Evolutionary conservation across 2,113 vertebrate species (phyloP).

Genomic region (Anhinga rufa): DNA sequence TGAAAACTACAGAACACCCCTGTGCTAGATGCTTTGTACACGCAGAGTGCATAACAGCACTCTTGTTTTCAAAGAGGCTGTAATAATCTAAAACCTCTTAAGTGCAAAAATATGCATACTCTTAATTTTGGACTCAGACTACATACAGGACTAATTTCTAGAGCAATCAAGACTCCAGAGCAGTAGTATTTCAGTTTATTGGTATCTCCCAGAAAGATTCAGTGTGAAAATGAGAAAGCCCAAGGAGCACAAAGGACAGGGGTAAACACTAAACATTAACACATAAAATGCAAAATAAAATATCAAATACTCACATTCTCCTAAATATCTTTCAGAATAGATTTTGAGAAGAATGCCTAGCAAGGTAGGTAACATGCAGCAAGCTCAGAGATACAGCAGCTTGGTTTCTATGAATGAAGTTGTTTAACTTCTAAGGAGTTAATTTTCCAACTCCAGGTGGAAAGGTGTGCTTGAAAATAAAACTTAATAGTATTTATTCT

Average conservation of each 20-base stretch:
- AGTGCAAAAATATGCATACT: not conserved
- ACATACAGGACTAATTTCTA: not conserved
- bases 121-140: not conserved
- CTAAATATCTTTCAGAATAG: not conserved
- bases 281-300: not conserved
- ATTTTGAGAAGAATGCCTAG: not conserved
- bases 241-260: not conserved
- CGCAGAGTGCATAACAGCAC: not conserved
- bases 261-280: fast-evolving
- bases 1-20: not conserved
- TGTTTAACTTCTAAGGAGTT: not conserved
- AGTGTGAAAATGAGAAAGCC: not conserved
- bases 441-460: not conserved
- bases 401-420: not conserved
- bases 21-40: not conserved
- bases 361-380: not conserved
- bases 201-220: not conserved
- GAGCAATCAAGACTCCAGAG: not conserved
- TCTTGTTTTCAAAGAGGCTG: not conserved
- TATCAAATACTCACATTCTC: not conserved
- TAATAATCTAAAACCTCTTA: not conserved
- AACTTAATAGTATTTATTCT: not conserved
- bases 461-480: not conserved
- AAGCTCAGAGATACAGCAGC: not conserved
- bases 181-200: not conserved